A percentile compares a stretch with the other conserved stretches of the same genome.
Conservation (phyloP, 2,113 vertebrate species). For the Ellobius talpinus region DNA sequence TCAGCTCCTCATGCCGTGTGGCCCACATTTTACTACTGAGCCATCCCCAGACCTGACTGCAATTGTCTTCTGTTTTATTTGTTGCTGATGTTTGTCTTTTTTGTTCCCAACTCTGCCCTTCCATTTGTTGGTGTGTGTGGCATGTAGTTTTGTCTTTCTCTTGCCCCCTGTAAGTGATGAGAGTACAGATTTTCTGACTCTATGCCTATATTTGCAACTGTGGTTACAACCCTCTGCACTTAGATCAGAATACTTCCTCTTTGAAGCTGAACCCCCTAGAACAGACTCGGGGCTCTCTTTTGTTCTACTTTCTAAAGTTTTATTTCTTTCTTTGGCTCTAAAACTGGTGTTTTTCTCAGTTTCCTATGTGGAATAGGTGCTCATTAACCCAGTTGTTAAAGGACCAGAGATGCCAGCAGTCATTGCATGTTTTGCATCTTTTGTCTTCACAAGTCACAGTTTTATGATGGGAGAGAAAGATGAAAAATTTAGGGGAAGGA, state of each 20-base stretch:
- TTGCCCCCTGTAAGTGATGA: background rate
- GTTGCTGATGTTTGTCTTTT: background rate
- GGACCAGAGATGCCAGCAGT: background rate
- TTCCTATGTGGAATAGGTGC: background rate
- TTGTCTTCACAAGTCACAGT: background rate
- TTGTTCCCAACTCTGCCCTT: background rate
- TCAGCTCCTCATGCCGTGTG: background rate
- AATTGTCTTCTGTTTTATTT: background rate
- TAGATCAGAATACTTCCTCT: background rate
- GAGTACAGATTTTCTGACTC: background rate
- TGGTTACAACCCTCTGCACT: background rate
- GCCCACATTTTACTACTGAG: background rate
- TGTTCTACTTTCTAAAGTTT: background rate
- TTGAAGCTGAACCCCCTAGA: background rate
- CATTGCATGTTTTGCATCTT: background rate
- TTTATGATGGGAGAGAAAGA: background rate
- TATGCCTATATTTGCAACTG: background rate
- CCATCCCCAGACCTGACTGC: background rate
- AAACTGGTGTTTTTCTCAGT: background rate
- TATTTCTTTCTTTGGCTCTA: background rate
- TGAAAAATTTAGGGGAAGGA: background rate
- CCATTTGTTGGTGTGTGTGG: background rate
- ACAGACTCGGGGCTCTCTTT: too few relatives aligned
- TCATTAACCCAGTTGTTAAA: background rate
- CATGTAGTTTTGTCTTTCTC: background rate